A percentile compares a stretch with the other conserved stretches of the same genome.
phyloP scores from a whole-genome alignment of 2,888 invertebrate species.

The Drosophila engyochracea region DNA sequence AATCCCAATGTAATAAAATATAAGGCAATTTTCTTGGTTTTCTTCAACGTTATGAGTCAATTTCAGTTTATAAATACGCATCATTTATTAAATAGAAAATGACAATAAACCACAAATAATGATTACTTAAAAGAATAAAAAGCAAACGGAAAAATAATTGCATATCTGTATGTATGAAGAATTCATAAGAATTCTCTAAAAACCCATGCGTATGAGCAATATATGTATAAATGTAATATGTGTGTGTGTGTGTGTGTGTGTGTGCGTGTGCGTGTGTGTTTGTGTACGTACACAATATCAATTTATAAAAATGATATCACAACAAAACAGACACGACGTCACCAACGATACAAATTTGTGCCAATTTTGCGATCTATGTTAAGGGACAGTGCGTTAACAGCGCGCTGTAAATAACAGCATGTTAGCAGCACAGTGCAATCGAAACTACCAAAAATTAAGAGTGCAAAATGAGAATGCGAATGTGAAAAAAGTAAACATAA shows the following conservation, averaged over 20 bases:
- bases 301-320: slow-evolving; percentile 60
- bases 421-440: not conserved
- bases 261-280: slow-evolving; percentile 3
- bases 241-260: slow-evolving; percentile 1
- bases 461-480: not conserved
- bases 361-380: slow-evolving; percentile 12
- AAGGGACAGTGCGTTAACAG: slow-evolving; percentile 2
- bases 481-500: not conserved
- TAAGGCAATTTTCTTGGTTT: not conserved
- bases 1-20: slow-evolving; percentile 1
- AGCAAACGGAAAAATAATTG: not conserved
- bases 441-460: slow-evolving; percentile 10
- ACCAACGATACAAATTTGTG: slow-evolving; percentile 9
- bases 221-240: not conserved
- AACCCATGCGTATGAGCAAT: not conserved
- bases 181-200: slow-evolving; percentile 1
- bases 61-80: not conserved
- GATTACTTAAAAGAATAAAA: not conserved
- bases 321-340: slow-evolving; percentile 34
- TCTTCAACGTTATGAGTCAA: not conserved
- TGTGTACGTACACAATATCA: slow-evolving; percentile 25
- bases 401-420: slow-evolving; percentile 1
- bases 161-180: too few species aligned
- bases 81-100: not conserved
- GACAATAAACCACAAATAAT: not conserved